phyloP scores from a whole-genome alignment of 2,797 vertebrate species.

The Falco rusticolus region DNA sequence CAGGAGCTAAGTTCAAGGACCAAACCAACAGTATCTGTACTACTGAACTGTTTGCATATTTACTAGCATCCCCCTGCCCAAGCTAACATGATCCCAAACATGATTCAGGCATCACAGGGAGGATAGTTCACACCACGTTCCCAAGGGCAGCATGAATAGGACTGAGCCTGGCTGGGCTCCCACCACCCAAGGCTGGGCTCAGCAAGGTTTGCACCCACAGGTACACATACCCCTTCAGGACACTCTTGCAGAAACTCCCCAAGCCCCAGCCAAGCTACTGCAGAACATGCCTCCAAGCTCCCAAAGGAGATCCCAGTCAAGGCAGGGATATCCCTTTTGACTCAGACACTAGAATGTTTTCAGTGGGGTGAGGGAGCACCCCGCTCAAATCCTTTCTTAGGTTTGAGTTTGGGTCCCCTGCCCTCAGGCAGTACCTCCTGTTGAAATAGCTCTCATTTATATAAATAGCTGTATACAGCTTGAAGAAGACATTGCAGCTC shows the following conservation, averaged over 20 bases:
- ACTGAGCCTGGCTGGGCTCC: not conserved
- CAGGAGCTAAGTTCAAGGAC: not conserved
- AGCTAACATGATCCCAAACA: not conserved
- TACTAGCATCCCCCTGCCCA: not conserved
- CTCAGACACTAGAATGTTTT: not conserved
- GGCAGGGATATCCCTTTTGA: not conserved
- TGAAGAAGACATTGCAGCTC: not conserved
- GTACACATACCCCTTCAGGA: accelerated
- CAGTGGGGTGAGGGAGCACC: not conserved
- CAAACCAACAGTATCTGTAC: not conserved
- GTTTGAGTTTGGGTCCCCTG: not conserved
- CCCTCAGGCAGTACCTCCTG: not conserved
- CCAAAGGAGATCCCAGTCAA: not conserved
- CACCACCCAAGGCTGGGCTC: not conserved
- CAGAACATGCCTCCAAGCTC: not conserved
- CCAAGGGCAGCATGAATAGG: not conserved
- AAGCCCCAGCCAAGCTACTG: not conserved
- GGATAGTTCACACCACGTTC: not conserved
- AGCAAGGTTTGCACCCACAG: not conserved
- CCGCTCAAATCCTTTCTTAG: not conserved
- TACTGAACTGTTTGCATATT: not conserved
- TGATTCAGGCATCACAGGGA: not conserved
- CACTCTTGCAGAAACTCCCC: accelerated
- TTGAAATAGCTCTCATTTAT: not conserved
- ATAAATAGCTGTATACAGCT: not conserved